Evolutionary conservation across 2,888 invertebrate species (phyloP), one percentile per base, ranked within the genome.

Genomic region (Drosophila putrida): DNA sequence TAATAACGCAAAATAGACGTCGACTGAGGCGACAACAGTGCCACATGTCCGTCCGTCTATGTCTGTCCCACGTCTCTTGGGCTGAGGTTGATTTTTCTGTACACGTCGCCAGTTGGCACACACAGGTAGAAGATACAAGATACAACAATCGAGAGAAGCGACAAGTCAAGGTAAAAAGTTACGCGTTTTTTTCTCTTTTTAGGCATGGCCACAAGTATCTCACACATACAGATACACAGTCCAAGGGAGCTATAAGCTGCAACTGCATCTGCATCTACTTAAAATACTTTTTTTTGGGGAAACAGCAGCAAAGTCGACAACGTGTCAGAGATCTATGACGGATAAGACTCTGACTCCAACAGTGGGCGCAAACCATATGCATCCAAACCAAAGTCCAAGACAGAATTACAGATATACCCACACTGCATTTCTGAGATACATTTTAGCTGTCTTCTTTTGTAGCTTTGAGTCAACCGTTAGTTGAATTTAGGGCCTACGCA

Each of bases 151-250:
- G 53, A 25, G 53, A 54, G 46, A 68, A 69, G 20, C 20, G 69
- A 85, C 88, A 82, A 88, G 88, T 83, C 83, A 83, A 83, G 88
- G 87, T 82, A 82, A 88, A 82, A 75, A 88, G 80, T 82, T 82
- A 82, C 86, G 80, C 86, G 70, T 79, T 63, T 51, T 68, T 38
- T 13, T 71, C 25, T 71, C 25, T 71, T 74, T 64, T 74, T 58
- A 60, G 76, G 61, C 71, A 70, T 53, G 61, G 67, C 61, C 65
- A 63, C 65, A 68, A 33, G 53, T 39, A 81, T 73, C 73, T 80
- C 54, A 74, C 33, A 62, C 68, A 63, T 64, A 53, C 67, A 46
- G 28, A 28, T 1, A 4, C 28, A 49, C 20, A 51, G 47, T 13
- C 41, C 15, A 15, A 11, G 31, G 27, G 33, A 33, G 43, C 49